A percentile compares a stretch with the other conserved stretches of the same genome.
These are phyloP conservation scores for Macropis europaea DNA, from an alignment of 2,888 invertebrate species.

Conservation along the genomic window DNA sequence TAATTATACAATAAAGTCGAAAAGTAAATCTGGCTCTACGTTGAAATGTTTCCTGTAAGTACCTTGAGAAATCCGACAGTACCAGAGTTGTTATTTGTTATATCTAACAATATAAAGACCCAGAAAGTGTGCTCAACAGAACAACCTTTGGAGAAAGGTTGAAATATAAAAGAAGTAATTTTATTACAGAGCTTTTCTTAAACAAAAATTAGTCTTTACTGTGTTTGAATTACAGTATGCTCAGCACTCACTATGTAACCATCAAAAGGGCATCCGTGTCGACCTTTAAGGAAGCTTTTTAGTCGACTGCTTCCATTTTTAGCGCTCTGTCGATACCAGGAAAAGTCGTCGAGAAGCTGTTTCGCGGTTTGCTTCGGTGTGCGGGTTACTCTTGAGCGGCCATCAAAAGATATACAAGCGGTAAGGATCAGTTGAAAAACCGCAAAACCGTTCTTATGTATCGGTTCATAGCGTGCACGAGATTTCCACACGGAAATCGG, in stretches of 20 bases:
- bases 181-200: too few relatives aligned
- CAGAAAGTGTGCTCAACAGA: too few relatives aligned
- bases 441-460: constrained; percentile 31
- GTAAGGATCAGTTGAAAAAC: constrained; percentile 18
- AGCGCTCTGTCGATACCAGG: constrained; percentile 58
- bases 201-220: too few relatives aligned
- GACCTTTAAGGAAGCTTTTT: constrained; percentile 53
- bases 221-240: constrained; percentile 9
- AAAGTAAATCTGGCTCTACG: too few relatives aligned
- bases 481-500: constrained; percentile 30
- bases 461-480: constrained; percentile 3
- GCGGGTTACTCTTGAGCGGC: constrained; percentile 35
- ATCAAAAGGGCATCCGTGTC: constrained; percentile 27
- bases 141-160: too few relatives aligned
- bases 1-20: too few relatives aligned
- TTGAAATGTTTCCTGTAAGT: too few relatives aligned
- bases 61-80: too few relatives aligned
- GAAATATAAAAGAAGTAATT: too few relatives aligned
- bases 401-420: constrained; percentile 43
- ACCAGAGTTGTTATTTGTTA: too few relatives aligned
- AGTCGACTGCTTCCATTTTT: constrained; percentile 54
- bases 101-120: too few relatives aligned
- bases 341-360: constrained; percentile 46
- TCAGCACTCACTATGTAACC: constrained; percentile 25
- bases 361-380: constrained; percentile 46